A percentile compares a stretch with the other conserved stretches of the same genome.
Evolutionary conservation across 1,140 invertebrate genomes (phyloP).

Genomic region (Drosophila kanapiae): DNA sequence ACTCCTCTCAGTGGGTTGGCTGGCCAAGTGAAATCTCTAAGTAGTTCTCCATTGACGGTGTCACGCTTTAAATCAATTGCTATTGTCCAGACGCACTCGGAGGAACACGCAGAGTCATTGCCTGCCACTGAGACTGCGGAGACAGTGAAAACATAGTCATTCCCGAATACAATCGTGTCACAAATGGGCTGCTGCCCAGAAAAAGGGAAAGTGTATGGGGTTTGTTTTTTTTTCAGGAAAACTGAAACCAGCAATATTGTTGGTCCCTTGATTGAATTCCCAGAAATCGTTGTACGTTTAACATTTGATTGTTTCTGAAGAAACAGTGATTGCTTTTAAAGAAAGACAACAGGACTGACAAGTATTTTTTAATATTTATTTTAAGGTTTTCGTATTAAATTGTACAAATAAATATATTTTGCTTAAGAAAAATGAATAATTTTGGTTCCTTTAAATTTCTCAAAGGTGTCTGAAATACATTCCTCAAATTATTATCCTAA

Average conservation of each 20-base stretch:
- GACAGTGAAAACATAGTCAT: slow-evolving; percentile 27
- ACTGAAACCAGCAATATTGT: neutral
- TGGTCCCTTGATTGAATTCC: neutral
- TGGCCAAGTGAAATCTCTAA: slow-evolving; percentile 73
- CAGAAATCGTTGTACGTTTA: neutral
- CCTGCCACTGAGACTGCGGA: slow-evolving; percentile 9
- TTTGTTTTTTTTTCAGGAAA: slow-evolving; percentile 7
- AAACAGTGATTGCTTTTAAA: neutral
- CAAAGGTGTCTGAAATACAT: too few species aligned
- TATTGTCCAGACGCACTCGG: slow-evolving; percentile 43
- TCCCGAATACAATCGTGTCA: slow-evolving; percentile 41
- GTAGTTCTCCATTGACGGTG: slow-evolving; percentile 49
- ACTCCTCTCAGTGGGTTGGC: slow-evolving; percentile 35
- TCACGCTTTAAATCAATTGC: slow-evolving; percentile 75
- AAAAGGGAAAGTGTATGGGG: slow-evolving; percentile 40
- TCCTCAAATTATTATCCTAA: too few species aligned
- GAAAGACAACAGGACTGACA: too few species aligned
- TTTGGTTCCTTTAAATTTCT: too few species aligned
- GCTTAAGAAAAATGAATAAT: neutral
- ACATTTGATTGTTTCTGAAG: neutral
- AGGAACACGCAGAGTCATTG: slow-evolving; percentile 56
- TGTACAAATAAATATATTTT: neutral
- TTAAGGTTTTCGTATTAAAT: neutral
- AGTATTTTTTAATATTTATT: neutral
- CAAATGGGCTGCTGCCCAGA: slow-evolving; percentile 34